Percentiles rank a stretch among this genome's conserved stretches.
phyloP scores from a whole-genome alignment of 2,888 invertebrate species.

The Anticlea derivata region DNA sequence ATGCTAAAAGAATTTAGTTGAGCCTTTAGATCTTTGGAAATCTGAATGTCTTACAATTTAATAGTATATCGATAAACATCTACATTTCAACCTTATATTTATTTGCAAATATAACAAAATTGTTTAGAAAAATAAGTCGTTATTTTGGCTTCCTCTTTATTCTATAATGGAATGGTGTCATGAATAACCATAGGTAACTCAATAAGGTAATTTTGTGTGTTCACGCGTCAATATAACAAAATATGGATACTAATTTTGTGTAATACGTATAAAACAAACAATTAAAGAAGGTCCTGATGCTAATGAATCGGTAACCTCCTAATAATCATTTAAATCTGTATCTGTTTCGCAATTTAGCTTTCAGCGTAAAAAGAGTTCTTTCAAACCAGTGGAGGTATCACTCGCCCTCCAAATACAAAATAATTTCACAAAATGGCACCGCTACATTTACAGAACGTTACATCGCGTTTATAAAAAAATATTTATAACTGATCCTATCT shows the following conservation, averaged over 20 bases:
- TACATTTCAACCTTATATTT: constrained; percentile 72
- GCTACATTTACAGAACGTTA: constrained; percentile 67
- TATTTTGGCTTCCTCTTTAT: constrained; percentile 79
- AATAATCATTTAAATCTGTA: constrained; percentile 16
- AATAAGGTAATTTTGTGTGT: constrained; percentile 45
- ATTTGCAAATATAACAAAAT: constrained; percentile 81
- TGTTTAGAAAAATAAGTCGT: constrained; percentile 82
- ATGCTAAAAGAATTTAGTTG: constrained; percentile 74
- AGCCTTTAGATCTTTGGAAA: constrained; percentile 81
- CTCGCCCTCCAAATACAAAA: constrained; percentile 49
- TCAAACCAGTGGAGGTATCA: constrained; percentile 31
- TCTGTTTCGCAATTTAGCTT: constrained; percentile 8
- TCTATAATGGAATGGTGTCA: constrained; percentile 80
- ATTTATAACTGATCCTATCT: constrained; percentile 66
- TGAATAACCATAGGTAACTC: constrained; percentile 70
- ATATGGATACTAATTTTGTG: not conserved
- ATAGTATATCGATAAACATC: constrained; percentile 76
- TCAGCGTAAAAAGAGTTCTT: constrained; percentile 10
- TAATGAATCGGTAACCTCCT: constrained; percentile 37
- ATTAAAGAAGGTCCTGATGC: constrained; percentile 38
- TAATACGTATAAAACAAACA: constrained; percentile 7
- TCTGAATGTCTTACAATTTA: constrained; percentile 74
- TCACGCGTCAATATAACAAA: constrained; percentile 12
- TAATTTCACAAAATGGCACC: constrained; percentile 69
- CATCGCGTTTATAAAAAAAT: constrained; percentile 57